phyloP scores from a whole-genome alignment of 2,113 vertebrate genomes.

The Pelecanus crispus region DNA sequence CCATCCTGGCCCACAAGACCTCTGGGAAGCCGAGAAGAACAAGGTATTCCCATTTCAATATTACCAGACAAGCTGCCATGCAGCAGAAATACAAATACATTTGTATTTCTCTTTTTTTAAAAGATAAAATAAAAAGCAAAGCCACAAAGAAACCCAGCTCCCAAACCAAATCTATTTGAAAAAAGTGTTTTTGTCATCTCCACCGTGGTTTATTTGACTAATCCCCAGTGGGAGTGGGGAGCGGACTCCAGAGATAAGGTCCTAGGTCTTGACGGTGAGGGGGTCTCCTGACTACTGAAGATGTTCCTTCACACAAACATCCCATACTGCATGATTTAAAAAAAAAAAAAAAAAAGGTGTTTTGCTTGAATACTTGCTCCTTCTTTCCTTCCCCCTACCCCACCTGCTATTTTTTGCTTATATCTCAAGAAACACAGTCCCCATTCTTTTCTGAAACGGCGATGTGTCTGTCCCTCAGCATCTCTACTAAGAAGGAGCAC shows the following conservation, averaged over 20 bases:
- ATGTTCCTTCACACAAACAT: neutral
- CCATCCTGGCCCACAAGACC: slow-evolving; percentile 55
- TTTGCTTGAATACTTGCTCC: neutral
- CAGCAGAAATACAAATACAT: too few relatives aligned
- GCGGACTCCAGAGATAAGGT: neutral
- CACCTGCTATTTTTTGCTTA: neutral
- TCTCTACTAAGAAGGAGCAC: neutral
- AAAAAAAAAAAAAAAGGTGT: neutral
- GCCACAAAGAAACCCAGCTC: neutral
- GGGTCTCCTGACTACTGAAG: neutral
- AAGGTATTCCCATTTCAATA: slow-evolving; percentile 28
- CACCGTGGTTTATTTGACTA: neutral
- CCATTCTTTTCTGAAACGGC: neutral
- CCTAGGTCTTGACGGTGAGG: neutral
- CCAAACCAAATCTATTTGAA: neutral
- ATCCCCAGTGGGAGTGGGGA: neutral
- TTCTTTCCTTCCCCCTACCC: neutral
- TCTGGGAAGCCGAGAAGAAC: slow-evolving; percentile 28
- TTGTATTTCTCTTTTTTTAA: neutral
- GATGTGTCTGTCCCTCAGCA: neutral
- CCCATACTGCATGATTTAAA: neutral
- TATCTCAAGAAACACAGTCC: neutral
- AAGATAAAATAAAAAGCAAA: neutral
- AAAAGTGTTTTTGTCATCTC: neutral
- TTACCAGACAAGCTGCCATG: neutral